Conservation (phyloP, 2,888 invertebrate species). For the Xestia ashworthii region DNA sequence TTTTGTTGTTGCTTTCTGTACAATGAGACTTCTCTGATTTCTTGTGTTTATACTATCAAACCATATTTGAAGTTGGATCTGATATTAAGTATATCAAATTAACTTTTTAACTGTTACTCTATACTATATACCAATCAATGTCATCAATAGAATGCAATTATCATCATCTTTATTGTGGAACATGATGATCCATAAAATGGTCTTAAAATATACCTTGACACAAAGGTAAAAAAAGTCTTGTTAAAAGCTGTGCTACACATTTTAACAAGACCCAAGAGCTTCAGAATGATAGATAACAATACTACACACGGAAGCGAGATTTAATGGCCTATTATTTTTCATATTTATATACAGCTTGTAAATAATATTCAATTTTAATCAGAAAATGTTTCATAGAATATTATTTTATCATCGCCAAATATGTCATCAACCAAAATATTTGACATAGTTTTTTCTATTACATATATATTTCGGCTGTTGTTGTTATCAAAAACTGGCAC, state of each 20-base stretch:
- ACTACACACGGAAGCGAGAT: neutral
- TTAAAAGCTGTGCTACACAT: neutral
- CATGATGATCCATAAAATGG: too few species aligned
- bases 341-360: neutral
- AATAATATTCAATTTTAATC: neutral
- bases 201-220: constrained; percentile 1
- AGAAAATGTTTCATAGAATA: neutral
- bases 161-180: neutral
- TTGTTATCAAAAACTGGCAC: neutral
- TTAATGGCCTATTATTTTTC: neutral
- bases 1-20: constrained; percentile 6
- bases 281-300: neutral
- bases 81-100: constrained; percentile 16
- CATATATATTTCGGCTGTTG: neutral
- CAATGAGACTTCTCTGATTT: neutral
- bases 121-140: constrained; percentile 14
- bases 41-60: constrained; percentile 5
- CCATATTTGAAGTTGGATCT: constrained; percentile 6
- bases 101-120: neutral
- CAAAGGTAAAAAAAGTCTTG: too few species aligned
- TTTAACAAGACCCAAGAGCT: neutral
- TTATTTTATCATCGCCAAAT: neutral
- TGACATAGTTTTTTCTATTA: neutral
- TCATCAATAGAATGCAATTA: constrained; percentile 6
- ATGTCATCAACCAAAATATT: neutral